Evolutionary conservation across 1,140 invertebrate species (phyloP).

Genomic region (Leptestheria dahalacensis): DNA sequence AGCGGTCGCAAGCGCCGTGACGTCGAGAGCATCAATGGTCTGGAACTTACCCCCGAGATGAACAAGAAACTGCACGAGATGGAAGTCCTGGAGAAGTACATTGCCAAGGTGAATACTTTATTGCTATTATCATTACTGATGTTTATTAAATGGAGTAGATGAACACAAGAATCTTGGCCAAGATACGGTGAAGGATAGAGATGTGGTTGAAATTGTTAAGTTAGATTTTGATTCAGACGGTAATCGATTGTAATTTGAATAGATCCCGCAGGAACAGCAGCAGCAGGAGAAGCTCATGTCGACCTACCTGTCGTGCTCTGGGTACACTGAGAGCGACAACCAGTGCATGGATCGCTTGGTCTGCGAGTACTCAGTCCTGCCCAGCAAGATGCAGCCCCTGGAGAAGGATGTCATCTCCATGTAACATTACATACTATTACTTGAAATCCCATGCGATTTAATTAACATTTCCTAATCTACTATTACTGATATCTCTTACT

Average conservation of each 20-base stretch:
- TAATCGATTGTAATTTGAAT: too few relatives aligned
- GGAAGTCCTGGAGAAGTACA: conserved; percentile 22
- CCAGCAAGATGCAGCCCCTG: conserved; percentile 25
- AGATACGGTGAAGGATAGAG: background rate
- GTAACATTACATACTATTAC: too few relatives aligned
- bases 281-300: conserved; percentile 25
- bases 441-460: too few relatives aligned
- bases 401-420: conserved; percentile 23
- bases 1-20: conserved; percentile 28
- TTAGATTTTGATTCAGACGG: background rate
- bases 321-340: conserved; percentile 22
- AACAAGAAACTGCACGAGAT: conserved; percentile 14
- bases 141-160: too few relatives aligned
- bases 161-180: background rate
- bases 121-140: background rate
- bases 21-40: background rate
- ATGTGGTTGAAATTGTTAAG: background rate
- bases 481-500: conserved; percentile 14
- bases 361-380: conserved; percentile 29
- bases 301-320: conserved; percentile 24
- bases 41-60: conserved; percentile 7
- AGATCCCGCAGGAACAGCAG: conserved; percentile 27
- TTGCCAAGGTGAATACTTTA: too few relatives aligned
- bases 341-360: conserved; percentile 26
- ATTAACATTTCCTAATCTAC: too few relatives aligned